phyloP scores from a whole-genome alignment of 2,113 vertebrate genomes.

The Rhipidura dahli region DNA sequence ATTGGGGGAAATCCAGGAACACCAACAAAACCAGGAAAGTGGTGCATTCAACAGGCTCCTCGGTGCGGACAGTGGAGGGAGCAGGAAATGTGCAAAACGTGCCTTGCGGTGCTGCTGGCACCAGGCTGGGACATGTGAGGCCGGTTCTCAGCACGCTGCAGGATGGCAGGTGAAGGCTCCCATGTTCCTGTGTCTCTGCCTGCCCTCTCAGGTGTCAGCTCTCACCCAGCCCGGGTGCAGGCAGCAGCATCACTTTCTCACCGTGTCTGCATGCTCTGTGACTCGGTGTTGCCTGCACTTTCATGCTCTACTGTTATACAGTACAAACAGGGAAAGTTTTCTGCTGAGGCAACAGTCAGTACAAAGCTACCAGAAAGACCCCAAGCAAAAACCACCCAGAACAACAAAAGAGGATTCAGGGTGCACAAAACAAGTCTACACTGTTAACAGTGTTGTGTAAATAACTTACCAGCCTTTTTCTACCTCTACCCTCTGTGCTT shows the following conservation, averaged over 20 bases:
- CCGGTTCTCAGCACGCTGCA: not conserved
- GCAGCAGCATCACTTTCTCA: not conserved
- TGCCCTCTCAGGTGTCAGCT: not conserved
- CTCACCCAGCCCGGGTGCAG: accelerated
- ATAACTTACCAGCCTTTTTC: not conserved
- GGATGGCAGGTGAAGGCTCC: accelerated
- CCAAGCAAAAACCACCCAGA: not conserved
- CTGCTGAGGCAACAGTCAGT: not conserved
- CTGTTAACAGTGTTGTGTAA: not conserved
- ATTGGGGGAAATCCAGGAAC: not conserved
- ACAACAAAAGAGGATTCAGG: not conserved
- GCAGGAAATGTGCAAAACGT: not conserved
- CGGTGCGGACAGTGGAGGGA: accelerated
- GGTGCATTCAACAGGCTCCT: not conserved
- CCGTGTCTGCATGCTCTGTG: accelerated
- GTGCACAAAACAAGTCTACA: not conserved
- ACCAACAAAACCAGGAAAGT: not conserved
- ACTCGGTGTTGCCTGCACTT: not conserved
- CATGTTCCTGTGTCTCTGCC: not conserved
- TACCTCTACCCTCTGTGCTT: not conserved
- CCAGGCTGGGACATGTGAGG: too few relatives aligned
- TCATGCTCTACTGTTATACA: not conserved
- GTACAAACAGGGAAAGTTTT: not conserved
- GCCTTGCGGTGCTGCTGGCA: not conserved
- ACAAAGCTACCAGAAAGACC: not conserved